Evolutionary conservation across 92 coral and sea anemone species (phyloP).

Genomic region (Phenganax marumi): DNA sequence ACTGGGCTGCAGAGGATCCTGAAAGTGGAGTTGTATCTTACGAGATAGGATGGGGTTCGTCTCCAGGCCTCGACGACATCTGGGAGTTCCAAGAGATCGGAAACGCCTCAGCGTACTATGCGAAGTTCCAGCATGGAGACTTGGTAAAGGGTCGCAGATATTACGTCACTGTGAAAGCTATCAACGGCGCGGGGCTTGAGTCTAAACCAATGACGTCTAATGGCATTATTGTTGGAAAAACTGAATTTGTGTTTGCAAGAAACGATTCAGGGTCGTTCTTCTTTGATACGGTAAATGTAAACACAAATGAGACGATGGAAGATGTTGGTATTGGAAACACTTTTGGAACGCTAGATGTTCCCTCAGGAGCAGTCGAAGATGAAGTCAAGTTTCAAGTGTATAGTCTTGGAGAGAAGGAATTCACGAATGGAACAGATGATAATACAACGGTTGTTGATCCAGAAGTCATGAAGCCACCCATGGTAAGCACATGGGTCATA

Average conservation of each 20-base stretch:
- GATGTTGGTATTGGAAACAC: slow-evolving; percentile 81
- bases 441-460: slow-evolving; percentile 84
- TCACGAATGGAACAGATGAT: slow-evolving; percentile 65
- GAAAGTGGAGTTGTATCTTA: slow-evolving; percentile 87
- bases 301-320: slow-evolving; percentile 65
- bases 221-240: slow-evolving; percentile 92
- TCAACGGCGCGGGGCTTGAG: slow-evolving; percentile 84
- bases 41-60: slow-evolving; percentile 97
- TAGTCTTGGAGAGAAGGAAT: slow-evolving; percentile 59
- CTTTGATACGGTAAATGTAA: slow-evolving; percentile 80
- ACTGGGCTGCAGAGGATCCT: slow-evolving; percentile 75
- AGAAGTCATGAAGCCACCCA: slow-evolving; percentile 58
- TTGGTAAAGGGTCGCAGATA: slow-evolving; percentile 65
- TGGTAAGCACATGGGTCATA: slow-evolving; percentile 50
- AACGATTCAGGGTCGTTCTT: slow-evolving; percentile 75
- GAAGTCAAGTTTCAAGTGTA: slow-evolving; percentile 76
- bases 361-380: slow-evolving; percentile 77
- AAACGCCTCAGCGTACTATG: slow-evolving; percentile 82
- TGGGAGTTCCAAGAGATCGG: slow-evolving; percentile 83
- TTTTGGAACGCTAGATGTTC: slow-evolving; percentile 79
- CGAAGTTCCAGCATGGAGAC: slow-evolving; percentile 75
- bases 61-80: slow-evolving; percentile 70
- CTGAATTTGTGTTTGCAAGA: slow-evolving; percentile 82
- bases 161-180: slow-evolving; percentile 82
- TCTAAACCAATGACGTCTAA: slow-evolving; percentile 78